Evolutionary conservation across 2,888 invertebrate species (phyloP).

Genomic region (Melikaiella ostensackeni): DNA sequence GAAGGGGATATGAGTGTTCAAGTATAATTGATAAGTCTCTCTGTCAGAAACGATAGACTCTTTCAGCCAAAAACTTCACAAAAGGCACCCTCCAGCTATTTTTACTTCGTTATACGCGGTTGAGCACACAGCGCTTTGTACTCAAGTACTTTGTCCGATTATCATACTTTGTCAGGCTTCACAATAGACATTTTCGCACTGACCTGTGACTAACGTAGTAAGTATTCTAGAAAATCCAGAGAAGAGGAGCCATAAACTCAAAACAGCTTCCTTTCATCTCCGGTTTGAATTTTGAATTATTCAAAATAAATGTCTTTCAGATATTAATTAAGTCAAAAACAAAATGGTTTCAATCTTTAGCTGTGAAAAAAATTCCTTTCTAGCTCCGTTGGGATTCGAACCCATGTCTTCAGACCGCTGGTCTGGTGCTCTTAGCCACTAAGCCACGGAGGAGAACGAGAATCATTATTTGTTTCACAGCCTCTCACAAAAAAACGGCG

Average conservation of each 20-base stretch:
- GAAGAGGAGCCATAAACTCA: not conserved
- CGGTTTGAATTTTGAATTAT: not conserved
- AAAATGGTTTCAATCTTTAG: too few species aligned
- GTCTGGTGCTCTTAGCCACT: too few species aligned
- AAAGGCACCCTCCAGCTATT: constrained; percentile 41
- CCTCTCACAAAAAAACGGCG: too few species aligned
- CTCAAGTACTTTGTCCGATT: constrained; percentile 31
- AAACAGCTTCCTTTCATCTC: not conserved
- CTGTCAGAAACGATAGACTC: constrained; percentile 6
- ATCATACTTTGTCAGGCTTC: constrained; percentile 50
- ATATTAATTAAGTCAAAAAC: too few species aligned
- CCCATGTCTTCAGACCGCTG: too few species aligned
- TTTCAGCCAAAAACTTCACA: constrained; percentile 18
- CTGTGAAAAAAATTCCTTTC: too few species aligned
- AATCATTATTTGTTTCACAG: too few species aligned
- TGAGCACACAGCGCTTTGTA: constrained; percentile 32
- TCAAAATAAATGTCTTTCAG: too few species aligned
- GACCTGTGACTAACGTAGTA: constrained; percentile 55
- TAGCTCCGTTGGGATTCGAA: too few species aligned
- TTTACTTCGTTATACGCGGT: constrained; percentile 35
- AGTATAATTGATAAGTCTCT: not conserved
- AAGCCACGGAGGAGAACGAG: too few species aligned
- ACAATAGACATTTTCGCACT: constrained; percentile 51
- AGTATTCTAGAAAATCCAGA: constrained; percentile 20
- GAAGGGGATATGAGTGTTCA: not conserved